Base-by-base conservation (phyloP, 2,113 vertebrate genomes). In the Barbus barbus region DNA sequence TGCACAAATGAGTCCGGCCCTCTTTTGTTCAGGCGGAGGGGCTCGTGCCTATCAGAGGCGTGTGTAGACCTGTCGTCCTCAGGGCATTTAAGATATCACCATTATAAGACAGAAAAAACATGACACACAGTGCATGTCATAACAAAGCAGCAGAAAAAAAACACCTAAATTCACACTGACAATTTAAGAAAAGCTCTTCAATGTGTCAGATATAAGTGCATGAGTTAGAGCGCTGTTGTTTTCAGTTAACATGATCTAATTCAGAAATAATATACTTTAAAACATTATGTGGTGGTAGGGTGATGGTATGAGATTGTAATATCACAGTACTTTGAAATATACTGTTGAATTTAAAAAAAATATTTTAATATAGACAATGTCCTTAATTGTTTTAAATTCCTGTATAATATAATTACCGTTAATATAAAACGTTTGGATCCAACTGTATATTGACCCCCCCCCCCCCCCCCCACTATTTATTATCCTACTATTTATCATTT, bases 1-100 rank as follows among this genome's bases (percentile, higher is more conserved):
- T 38, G 46, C 73, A 75, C 69, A 85, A 82, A 85, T 76, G 13
- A 74, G 16, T 75, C 41, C 71, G 9, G 24, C 72, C 79, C 79
- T 61, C 79, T 65, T 38, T 82, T 82, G 79, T 82, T 63, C 33
- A 18, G 74, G 60, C 38, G 4, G 38, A 61, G 69, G 36, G 53
- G 18, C 76, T 73, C 36, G 24, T 44, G 77, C 3, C 26, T 41
- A 48, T 41, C 48, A 51, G 58, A 51, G 28, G 65, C 83, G 31
- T 80, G 77, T 44, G 76, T n/a, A 36, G 65, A 73, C 77, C 60
- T 69, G 73, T 60, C 20, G 20, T 36, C 65, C 33, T 28, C 48
- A 4, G 48, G 63, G 18, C 22, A 56, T 20, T 63, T 63, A 38
- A 53, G 8, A 51, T 18, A 81, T 81, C 44, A 13, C 38, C 20